Conservation (phyloP, 2,888 invertebrate genomes). For the Drosophila vallismaia region DNA sequence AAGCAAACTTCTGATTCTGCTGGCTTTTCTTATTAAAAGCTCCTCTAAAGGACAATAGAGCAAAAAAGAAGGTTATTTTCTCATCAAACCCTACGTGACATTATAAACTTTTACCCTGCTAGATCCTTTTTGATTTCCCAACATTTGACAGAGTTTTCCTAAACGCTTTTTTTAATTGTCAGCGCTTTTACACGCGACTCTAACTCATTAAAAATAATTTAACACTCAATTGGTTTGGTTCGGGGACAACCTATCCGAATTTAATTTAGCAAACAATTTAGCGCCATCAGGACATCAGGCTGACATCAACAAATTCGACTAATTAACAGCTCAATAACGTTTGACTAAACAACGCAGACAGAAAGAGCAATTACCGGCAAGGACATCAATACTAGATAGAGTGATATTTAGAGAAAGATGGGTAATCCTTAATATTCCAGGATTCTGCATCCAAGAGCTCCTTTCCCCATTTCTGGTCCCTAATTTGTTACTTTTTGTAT, state of each 20-base stretch:
- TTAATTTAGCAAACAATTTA: slow-evolving; percentile 16
- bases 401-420: no score
- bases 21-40: slow-evolving; percentile 77
- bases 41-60: slow-evolving; percentile 60
- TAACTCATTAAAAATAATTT: slow-evolving; percentile 63
- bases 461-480: slow-evolving; percentile 13
- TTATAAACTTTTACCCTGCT: no score
- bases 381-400: no score
- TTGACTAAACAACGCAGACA: slow-evolving; percentile 33
- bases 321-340: slow-evolving; percentile 39
- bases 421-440: no score
- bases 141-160: no score
- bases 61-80: slow-evolving; percentile 52
- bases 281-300: slow-evolving; percentile 44
- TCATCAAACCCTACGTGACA: no score
- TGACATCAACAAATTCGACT: slow-evolving; percentile 58
- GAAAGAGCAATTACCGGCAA: slow-evolving; percentile 26
- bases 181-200: no score
- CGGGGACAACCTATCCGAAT: slow-evolving; percentile 24
- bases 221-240: slow-evolving; percentile 46
- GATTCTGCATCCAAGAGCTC: neutral
- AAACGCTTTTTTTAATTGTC: no score
- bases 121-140: no score
- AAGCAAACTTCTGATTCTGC: slow-evolving; percentile 66
- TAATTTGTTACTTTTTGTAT: slow-evolving; percentile 52